Base-by-base conservation (phyloP, 2,797 vertebrate genomes). In the Takifugu rubripes region DNA sequence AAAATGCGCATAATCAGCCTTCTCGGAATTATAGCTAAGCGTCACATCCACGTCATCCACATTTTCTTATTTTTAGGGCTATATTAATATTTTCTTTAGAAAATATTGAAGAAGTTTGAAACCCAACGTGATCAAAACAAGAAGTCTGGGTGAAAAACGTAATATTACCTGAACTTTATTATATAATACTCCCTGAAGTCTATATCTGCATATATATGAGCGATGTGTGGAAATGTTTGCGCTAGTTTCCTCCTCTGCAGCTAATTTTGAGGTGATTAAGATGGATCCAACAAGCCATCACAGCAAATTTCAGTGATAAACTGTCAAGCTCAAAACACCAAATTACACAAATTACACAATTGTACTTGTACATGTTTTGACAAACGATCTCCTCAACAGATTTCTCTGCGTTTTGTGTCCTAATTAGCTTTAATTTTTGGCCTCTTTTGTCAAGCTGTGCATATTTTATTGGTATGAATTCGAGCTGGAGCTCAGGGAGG, bases 371-470 rank as follows among this genome's bases (percentile, higher is more conserved):
- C 52, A 29, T 25, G 25, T 14, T 56, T 57, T 70, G 63, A 77
- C 62, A 68, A 74, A 78, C 71, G 3, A 70, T 64, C 49, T 59
- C 27, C 17, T 24, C 24, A 25, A 36, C 46, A 59, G 50, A 67
- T 63, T 76, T 72, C 48, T 52, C 8, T 74, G 48, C 54, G 60
- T 59, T 58, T 67, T 55, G n/a, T 44, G 58, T 17, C 58, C 53
- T 74, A 68, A 62, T 79, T 75, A 76, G 50, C 42, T 7, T 21
- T 10, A 27, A 43, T 68, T 58, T 49, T 68, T 70, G 68, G 43
- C 68, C 24, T 52, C 15, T 15, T 46, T 71, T 63, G 60, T 61
- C 52, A 56, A 49, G 66, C 49, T 56, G 54, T 42, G 58, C 55
- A 46, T 58, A 51, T 53, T 0, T 58, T 56, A 60, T 59, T 44